These are phyloP conservation scores for Corythoichthys haematopterus DNA, from an alignment of 2,113 vertebrate genomes.

Conservation along the genomic window DNA sequence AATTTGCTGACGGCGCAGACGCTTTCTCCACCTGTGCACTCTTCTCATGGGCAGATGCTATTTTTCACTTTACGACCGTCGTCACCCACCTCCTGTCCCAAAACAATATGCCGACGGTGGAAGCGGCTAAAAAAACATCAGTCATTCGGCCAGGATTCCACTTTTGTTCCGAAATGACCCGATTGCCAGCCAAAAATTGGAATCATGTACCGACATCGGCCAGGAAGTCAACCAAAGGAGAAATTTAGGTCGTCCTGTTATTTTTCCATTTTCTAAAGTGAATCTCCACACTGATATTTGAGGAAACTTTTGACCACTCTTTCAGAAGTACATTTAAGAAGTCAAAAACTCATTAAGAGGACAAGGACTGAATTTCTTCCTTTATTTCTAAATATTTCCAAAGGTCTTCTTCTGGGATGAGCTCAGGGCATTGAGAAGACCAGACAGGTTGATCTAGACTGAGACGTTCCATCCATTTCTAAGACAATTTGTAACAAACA, in stretches of 20 bases:
- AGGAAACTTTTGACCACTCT: too few species aligned
- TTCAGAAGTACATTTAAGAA: too few species aligned
- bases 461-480: too few species aligned
- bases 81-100: not conserved
- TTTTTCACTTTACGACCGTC: not conserved
- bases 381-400: too few species aligned
- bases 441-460: too few species aligned
- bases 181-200: not conserved
- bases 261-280: not conserved
- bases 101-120: not conserved
- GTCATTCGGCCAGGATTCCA: not conserved
- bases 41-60: not conserved
- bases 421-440: too few species aligned
- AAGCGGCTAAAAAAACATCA: constrained; percentile 1
- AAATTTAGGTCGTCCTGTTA: not conserved
- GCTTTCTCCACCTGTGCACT: not conserved
- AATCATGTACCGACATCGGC: not conserved
- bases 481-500: too few species aligned
- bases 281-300: too few species aligned
- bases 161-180: not conserved
- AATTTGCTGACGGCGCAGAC: not conserved
- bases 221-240: not conserved
- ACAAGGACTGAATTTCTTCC: too few species aligned
- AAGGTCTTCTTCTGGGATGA: too few species aligned
- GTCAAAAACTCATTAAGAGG: too few species aligned